These are phyloP conservation scores for Noctua janthina DNA, from an alignment of 2,888 invertebrate genomes.

Conservation along the genomic window DNA sequence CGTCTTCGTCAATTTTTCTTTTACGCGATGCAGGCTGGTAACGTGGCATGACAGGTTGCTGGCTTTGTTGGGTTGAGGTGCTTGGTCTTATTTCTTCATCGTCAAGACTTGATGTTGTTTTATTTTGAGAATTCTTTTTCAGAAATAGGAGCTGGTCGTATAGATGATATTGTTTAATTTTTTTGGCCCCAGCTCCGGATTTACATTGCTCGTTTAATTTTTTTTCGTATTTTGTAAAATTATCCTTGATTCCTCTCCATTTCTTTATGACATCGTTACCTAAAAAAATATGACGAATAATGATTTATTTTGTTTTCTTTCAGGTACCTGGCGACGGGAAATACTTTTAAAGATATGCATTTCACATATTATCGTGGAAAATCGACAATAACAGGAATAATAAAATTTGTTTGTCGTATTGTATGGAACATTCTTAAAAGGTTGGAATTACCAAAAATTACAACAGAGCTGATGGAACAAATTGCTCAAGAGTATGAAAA, in stretches of 20 bases:
- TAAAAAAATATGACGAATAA: conserved; percentile 21
- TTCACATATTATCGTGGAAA: conserved; percentile 42
- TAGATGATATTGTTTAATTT: conserved; percentile 30
- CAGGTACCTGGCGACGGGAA: conserved; percentile 39
- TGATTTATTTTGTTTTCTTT: conserved; percentile 33
- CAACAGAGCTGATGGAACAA: conserved; percentile 15
- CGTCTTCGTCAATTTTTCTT: no score
- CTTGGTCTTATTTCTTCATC: conserved; percentile 43
- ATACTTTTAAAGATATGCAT: conserved; percentile 33
- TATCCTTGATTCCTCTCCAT: no score
- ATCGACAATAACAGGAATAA: conserved; percentile 28
- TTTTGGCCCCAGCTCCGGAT: conserved; percentile 31
- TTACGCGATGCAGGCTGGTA: conserved; percentile 25
- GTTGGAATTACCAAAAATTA: conserved; percentile 20
- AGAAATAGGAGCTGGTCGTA: conserved; percentile 32
- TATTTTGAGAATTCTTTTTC: conserved; percentile 38
- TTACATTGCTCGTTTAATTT: not conserved
- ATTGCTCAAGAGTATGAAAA: conserved; percentile 31
- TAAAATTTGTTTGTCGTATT: conserved; percentile 27
- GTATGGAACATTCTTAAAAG: conserved; percentile 31
- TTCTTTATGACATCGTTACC: no score
- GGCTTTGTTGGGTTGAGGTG: conserved; percentile 42
- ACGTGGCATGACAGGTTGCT: conserved; percentile 37
- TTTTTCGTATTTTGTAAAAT: no score
- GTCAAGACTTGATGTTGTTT: conserved; percentile 40